Evolutionary conservation across 2,113 vertebrate genomes (phyloP).

Genomic region (Piprites chloris): DNA sequence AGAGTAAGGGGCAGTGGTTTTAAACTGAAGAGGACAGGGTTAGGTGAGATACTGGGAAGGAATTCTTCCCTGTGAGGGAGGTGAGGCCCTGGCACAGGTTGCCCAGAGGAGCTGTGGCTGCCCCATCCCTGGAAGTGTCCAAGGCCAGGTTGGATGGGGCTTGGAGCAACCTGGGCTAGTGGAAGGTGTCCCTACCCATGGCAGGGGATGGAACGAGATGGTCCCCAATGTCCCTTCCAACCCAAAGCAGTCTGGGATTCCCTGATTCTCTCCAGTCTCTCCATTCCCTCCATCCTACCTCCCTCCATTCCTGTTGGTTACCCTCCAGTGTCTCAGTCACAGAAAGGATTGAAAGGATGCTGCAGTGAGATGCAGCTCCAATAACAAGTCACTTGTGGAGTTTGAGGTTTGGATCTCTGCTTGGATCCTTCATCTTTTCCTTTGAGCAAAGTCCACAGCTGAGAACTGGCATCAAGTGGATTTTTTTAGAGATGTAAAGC

Average conservation of each 20-base stretch:
- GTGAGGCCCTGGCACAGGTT: fast-evolving
- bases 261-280: neutral
- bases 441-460: neutral
- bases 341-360: neutral
- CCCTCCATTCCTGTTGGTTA: neutral
- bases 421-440: neutral
- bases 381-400: neutral
- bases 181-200: neutral
- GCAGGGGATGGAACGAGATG: neutral
- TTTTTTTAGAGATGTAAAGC: neutral
- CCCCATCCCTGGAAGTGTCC: neutral
- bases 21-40: neutral
- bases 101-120: neutral
- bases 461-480: neutral
- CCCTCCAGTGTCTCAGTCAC: neutral
- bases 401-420: neutral
- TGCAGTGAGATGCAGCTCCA: neutral
- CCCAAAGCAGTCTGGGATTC: neutral
- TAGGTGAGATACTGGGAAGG: neutral
- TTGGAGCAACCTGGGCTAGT: neutral
- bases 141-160: neutral
- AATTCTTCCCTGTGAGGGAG: neutral
- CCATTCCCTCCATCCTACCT: neutral
- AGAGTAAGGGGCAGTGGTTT: neutral
- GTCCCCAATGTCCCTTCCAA: neutral